A percentile compares a stretch with the other conserved stretches of the same genome.
phyloP scores from a whole-genome alignment of 2,113 vertebrate genomes.

The Pogona vitticeps region DNA sequence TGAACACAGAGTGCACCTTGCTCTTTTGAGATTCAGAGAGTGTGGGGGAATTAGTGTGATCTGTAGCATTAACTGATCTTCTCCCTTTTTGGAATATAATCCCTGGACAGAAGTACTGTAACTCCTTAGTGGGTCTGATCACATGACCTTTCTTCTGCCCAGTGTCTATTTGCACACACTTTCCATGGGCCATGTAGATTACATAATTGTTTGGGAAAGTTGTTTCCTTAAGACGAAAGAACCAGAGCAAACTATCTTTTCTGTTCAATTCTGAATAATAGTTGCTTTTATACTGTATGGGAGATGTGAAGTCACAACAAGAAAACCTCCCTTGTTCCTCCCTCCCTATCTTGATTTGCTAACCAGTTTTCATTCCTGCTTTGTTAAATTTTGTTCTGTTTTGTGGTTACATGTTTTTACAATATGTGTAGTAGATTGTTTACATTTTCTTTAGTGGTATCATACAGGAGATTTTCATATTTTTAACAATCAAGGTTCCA shows the following conservation, averaged over 20 bases:
- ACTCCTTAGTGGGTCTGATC: neutral
- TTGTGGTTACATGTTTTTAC: neutral
- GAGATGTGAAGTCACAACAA: neutral
- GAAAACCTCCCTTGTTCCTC: neutral
- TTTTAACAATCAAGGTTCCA: neutral
- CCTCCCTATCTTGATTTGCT: neutral
- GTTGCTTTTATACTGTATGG: neutral
- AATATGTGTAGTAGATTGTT: neutral
- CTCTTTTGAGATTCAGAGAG: neutral
- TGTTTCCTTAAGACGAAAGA: neutral
- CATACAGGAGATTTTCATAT: neutral
- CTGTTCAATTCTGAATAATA: neutral
- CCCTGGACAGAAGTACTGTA: neutral
- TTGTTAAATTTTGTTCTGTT: neutral
- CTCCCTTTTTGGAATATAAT: neutral
- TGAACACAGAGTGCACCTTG: neutral
- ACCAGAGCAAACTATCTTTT: neutral
- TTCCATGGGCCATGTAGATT: no score
- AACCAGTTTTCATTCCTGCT: neutral
- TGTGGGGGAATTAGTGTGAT: neutral
- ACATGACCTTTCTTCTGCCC: neutral
- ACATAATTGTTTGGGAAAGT: neutral
- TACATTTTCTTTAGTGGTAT: neutral
- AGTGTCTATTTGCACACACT: neutral
- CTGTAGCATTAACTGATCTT: neutral